Conservation (phyloP, 2,113 vertebrate species). For the Archilochus colubris region DNA sequence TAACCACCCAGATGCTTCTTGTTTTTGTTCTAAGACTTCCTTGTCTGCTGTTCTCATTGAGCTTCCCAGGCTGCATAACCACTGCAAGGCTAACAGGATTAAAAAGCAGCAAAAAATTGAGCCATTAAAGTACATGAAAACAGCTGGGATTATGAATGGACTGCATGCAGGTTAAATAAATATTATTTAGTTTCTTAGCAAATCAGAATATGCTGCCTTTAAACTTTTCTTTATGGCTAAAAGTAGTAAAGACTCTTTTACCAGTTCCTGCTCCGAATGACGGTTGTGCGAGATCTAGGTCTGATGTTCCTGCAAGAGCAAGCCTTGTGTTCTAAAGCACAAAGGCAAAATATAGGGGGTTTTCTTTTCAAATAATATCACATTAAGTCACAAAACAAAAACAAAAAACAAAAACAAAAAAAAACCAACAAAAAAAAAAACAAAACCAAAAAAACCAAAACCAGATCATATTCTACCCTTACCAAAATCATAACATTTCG, state of each 20-base stretch:
- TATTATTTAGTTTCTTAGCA: background rate
- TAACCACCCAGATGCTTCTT: background rate
- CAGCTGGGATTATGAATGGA: background rate
- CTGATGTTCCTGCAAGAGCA: background rate
- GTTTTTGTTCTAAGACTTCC: background rate
- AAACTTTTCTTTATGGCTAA: background rate
- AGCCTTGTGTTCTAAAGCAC: background rate
- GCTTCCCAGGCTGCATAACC: background rate
- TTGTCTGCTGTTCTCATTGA: background rate
- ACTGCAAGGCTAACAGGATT: background rate
- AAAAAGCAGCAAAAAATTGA: background rate
- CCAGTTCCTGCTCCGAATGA: background rate
- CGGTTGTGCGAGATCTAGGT: background rate
- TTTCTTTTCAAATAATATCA: background rate
- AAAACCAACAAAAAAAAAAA: background rate
- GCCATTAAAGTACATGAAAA: background rate
- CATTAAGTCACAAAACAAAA: background rate
- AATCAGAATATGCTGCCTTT: background rate
- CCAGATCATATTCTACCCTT: background rate
- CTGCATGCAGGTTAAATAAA: background rate
- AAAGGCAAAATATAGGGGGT: fast-evolving
- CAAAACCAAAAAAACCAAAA: background rate
- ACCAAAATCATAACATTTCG: background rate
- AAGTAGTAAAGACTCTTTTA: background rate
- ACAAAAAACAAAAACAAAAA: background rate